Evolutionary conservation across 2,888 invertebrate species (phyloP).

Genomic region (Phyllotreta cruciferae): DNA sequence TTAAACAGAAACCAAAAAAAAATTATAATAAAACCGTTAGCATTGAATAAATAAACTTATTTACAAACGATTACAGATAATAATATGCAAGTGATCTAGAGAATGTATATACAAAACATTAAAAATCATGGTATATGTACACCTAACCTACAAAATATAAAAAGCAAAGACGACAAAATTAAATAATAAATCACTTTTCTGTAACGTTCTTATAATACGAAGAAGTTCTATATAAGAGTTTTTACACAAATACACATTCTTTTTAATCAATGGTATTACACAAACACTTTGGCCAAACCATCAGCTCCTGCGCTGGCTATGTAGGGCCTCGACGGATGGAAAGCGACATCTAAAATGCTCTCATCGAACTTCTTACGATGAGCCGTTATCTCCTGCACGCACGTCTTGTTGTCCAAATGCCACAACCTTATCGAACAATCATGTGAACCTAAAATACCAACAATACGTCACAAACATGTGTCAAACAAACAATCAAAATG

Average conservation of each 20-base stretch:
- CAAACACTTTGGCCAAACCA: slow-evolving; percentile 98
- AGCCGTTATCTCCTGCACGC: slow-evolving; percentile 99
- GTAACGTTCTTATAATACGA: slow-evolving; percentile 31
- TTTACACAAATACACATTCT: slow-evolving; percentile 23
- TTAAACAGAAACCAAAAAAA: slow-evolving; percentile 5
- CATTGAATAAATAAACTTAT: slow-evolving; percentile 46
- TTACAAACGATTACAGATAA: slow-evolving; percentile 44
- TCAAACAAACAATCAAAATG: too few relatives aligned
- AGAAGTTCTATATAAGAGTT: slow-evolving; percentile 26
- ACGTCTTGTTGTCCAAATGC: slow-evolving; percentile 99
- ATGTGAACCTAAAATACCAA: slow-evolving; percentile 66
- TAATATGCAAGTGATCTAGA: slow-evolving; percentile 40
- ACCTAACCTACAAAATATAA: slow-evolving; percentile 47
- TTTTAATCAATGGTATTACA: slow-evolving; percentile 61
- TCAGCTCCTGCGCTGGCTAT: slow-evolving; percentile 99
- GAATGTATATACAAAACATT: slow-evolving; percentile 41
- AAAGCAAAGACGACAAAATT: slow-evolving; percentile 34
- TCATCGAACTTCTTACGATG: slow-evolving; percentile 99
- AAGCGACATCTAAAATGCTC: slow-evolving; percentile 98
- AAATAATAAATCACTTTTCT: slow-evolving; percentile 33
- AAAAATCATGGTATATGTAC: slow-evolving; percentile 48
- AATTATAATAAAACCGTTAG: slow-evolving; percentile 32
- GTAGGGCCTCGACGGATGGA: slow-evolving; percentile 98
- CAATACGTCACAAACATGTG: not conserved
- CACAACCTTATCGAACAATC: slow-evolving; percentile 98